These are phyloP conservation scores for Tipula confusa DNA, from an alignment of 2,888 invertebrate species.

Conservation along the genomic window DNA sequence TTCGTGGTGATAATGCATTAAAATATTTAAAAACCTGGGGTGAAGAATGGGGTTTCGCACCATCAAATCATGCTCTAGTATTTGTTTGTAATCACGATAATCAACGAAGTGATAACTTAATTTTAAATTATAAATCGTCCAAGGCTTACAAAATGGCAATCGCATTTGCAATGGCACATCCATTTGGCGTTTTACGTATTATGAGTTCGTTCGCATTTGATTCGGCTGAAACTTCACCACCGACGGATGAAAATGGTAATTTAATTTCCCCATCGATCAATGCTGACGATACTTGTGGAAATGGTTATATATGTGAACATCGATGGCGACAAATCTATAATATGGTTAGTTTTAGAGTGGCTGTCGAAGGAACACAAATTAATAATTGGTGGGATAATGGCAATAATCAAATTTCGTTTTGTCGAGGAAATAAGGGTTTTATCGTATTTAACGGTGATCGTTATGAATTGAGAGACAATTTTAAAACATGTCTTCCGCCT, in stretches of 20 bases:
- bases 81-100: conserved; percentile 86
- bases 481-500: conserved; percentile 60
- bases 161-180: conserved; percentile 68
- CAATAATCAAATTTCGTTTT: conserved; percentile 72
- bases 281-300: neutral
- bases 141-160: conserved; percentile 51
- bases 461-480: neutral
- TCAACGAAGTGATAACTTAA: conserved; percentile 65
- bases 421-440: conserved; percentile 65
- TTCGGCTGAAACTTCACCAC: conserved; percentile 49
- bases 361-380: conserved; percentile 54
- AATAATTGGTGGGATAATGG: conserved; percentile 71
- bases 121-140: conserved; percentile 46
- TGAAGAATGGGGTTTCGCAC: conserved; percentile 58
- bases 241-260: conserved; percentile 5
- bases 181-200: conserved; percentile 68
- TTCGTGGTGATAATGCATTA: conserved; percentile 56
- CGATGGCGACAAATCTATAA: conserved; percentile 68
- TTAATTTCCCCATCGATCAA: conserved; percentile 30
- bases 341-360: conserved; percentile 68
- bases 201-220: conserved; percentile 78
- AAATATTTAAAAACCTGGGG: conserved; percentile 60
- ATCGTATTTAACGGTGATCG: conserved; percentile 63
- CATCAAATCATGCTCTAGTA: conserved; percentile 57
- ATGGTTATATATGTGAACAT: conserved; percentile 67